Percentiles rank a stretch among this genome's conserved stretches.
These are phyloP conservation scores for Agonopterix arenella DNA, from an alignment of 2,888 invertebrate genomes.

Conservation along the genomic window DNA sequence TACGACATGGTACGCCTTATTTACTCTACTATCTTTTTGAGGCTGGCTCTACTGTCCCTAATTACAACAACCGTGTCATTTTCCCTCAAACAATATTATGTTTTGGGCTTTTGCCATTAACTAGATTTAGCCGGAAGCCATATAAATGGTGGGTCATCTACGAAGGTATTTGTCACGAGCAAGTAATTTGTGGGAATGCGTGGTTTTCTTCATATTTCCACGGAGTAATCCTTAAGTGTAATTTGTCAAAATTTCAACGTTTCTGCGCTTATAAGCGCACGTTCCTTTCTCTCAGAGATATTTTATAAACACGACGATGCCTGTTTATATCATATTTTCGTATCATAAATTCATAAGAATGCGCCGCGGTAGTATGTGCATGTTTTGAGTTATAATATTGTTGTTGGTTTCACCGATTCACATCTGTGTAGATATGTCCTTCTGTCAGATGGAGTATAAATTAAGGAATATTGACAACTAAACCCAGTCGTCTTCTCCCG, in stretches of 20 bases:
- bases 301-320: no score
- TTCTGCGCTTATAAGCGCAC: conserved; percentile 25
- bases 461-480: no score
- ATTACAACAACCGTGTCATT: conserved; percentile 16
- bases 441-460: no score
- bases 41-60: background rate
- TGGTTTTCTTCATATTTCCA: conserved; percentile 57
- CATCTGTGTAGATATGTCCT: no score
- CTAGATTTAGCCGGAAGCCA: conserved; percentile 29
- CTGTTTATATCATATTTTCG: no score
- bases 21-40: no score
- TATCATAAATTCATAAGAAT: no score
- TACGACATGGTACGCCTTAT: no score
- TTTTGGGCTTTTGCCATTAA: conserved; percentile 31
- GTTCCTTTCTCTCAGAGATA: conserved; percentile 1
- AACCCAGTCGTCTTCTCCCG: no score
- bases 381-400: no score
- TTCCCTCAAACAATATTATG: conserved; percentile 18
- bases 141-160: conserved; percentile 33
- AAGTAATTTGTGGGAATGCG: conserved; percentile 56
- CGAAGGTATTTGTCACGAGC: conserved; percentile 47
- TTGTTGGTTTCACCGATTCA: no score
- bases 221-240: conserved; percentile 48
- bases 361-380: no score
- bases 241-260: conserved; percentile 64